Evolutionary conservation across 2,797 vertebrate genomes (phyloP).

Genomic region (Babyrousa celebensis): DNA sequence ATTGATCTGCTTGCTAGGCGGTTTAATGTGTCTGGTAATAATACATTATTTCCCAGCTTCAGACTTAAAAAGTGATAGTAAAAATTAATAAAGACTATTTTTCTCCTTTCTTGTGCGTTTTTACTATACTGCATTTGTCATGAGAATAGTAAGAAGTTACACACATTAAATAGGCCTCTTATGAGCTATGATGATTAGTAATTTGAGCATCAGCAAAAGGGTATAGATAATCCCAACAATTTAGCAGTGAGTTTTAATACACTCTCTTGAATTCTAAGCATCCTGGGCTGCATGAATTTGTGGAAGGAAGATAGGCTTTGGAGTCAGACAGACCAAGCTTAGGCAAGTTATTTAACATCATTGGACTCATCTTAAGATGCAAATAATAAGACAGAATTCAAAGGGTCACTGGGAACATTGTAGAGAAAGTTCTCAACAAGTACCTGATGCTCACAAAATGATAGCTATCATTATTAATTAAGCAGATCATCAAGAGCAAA

Average conservation of each 20-base stretch:
- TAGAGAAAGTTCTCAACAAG: conserved; percentile 23
- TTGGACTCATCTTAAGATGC: conserved; percentile 13
- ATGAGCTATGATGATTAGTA: conserved; percentile 51
- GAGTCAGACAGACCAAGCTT: not conserved
- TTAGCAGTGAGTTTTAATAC: not conserved
- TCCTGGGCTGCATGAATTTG: not conserved
- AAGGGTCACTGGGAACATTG: not conserved
- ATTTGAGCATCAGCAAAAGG: conserved; percentile 17
- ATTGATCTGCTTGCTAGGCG: conserved; percentile 82
- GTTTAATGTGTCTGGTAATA: conserved; percentile 80
- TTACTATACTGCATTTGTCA: conserved; percentile 75
- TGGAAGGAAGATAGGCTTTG: not conserved
- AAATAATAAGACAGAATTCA: conserved; percentile 45
- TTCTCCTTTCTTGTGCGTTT: conserved; percentile 79
- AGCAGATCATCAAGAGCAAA: conserved; percentile 7
- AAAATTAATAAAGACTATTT: conserved; percentile 83
- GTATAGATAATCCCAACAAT: conserved; percentile 5
- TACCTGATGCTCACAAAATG: not conserved
- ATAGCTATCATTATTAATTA: not conserved
- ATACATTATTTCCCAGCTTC: conserved; percentile 74
- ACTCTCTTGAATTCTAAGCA: conserved; percentile 56
- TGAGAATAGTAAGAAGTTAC: conserved; percentile 62
- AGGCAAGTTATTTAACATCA: conserved; percentile 61
- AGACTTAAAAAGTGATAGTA: conserved; percentile 73
- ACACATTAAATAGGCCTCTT: conserved; percentile 58